Conservation (phyloP, 2,888 invertebrate species). For the Temnothorax rugatulus region DNA sequence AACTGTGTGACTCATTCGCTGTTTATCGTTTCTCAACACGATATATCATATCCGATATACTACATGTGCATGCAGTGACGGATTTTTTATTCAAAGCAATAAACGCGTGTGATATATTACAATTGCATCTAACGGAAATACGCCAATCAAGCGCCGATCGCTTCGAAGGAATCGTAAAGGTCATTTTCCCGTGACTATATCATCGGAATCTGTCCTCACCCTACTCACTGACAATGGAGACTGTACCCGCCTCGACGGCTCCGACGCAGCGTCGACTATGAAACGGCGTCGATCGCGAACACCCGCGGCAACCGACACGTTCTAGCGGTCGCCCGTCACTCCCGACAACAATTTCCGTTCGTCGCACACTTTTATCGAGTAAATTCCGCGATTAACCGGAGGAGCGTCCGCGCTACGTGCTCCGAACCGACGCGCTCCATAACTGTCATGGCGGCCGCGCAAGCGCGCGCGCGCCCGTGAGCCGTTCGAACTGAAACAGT, state of each 20-base stretch:
- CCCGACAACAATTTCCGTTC: neutral
- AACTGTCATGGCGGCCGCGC: slow-evolving; percentile 9
- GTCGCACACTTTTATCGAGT: neutral
- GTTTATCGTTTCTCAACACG: neutral
- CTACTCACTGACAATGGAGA: neutral
- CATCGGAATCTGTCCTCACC: neutral
- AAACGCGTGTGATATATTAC: neutral
- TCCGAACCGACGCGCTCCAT: neutral
- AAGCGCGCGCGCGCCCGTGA: neutral
- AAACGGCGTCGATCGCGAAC: neutral
- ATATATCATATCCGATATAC: neutral
- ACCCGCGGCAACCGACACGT: neutral
- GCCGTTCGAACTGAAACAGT: neutral
- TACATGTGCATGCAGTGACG: neutral
- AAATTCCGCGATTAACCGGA: neutral
- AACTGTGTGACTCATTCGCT: neutral
- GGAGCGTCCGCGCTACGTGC: neutral
- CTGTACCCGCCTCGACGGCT: neutral
- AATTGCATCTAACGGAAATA: neutral
- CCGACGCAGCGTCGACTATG: neutral
- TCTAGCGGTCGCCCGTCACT: neutral
- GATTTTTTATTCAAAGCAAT: neutral
- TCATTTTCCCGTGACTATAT: neutral
- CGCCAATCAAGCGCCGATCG: neutral
- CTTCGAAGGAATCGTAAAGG: neutral